These are phyloP conservation scores for Tillus elongatus DNA, from an alignment of 2,888 invertebrate species.

Conservation along the genomic window DNA sequence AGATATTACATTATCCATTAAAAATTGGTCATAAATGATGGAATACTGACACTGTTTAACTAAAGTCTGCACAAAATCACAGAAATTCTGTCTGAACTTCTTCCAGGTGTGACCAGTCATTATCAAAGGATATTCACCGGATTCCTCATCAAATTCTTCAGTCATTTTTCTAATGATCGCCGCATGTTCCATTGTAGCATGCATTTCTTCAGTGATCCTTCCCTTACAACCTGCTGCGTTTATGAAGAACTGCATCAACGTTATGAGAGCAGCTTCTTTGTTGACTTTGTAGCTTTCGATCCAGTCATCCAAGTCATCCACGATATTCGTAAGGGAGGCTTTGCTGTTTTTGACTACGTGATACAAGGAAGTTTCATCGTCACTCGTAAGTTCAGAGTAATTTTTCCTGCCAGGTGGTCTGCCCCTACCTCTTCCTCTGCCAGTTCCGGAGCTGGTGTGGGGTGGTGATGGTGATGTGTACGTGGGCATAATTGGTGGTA, in stretches of 20 bases:
- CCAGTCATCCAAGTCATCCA: conserved; percentile 99
- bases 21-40: conserved; percentile 96
- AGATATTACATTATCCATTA: conserved; percentile 98
- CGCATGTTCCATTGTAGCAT: conserved; percentile 89
- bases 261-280: conserved; percentile 81
- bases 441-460: too few relatives aligned
- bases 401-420: conserved; percentile 47
- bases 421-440: conserved; percentile 43
- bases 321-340: conserved; percentile 73
- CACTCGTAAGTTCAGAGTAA: conserved; percentile 45
- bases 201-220: conserved; percentile 85
- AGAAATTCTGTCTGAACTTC: conserved; percentile 91
- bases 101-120: conserved; percentile 97
- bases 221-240: conserved; percentile 96
- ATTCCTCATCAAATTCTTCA: conserved; percentile 98
- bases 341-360: conserved; percentile 75
- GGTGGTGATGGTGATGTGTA: conserved; percentile 37
- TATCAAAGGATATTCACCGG: conserved; percentile 96
- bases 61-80: conserved; percentile 93
- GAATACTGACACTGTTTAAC: conserved; percentile 98
- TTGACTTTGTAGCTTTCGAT: conserved; percentile 94
- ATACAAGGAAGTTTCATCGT: conserved; percentile 79
- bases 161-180: conserved; percentile 98
- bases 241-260: conserved; percentile 97
- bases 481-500: conserved; percentile 37